Evolutionary conservation across 2,113 vertebrate species (phyloP), one percentile per base, ranked within the genome.

Genomic region (Empidonax alnorum): DNA sequence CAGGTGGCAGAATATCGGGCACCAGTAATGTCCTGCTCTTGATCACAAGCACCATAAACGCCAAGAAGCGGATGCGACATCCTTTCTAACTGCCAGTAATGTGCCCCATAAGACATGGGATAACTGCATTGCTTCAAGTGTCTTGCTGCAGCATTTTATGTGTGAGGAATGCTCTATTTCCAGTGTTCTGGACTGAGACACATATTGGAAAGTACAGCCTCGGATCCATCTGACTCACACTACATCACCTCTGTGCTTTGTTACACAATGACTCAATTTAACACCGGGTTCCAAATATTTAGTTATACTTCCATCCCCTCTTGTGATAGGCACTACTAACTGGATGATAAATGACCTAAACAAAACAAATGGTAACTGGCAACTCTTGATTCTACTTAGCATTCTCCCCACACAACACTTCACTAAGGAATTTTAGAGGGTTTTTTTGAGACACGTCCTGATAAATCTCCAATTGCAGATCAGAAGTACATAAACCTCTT

Each of bases 71-170:
- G 35, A 30, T 2, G 0, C 2, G 17, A 31, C n/a, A 53, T 13
- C 82, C 14, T 28, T 59, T 35, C 53, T 9, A 55, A 61, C 44
- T 87, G 22, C 33, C 68, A 67, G 23, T 19, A 47, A 50, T 0
- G 3, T 6, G 27, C 47, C 84, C 46, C 15, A 1, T 18, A 58
- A 55, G 25, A 69, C 9, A 61, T 0, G 1, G 31, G 25, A 37
- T 27, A 81, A 71, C 18, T 27, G 23, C 12, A 52, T 3, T 49
- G 27, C 56, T 47, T 10, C 39, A 33, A 37, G 15, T 6, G 11
- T n/a, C 42, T 30, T 37, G 14, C 24, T 80, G n/a, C 3, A 74
- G 37, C 21, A 42, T 42, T 76, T 66, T 10, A 5, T 7, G 6
- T 10, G 14, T 65, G 47, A 84, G 35, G 7, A 92, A 37, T 23